Percentiles rank a stretch among this genome's conserved stretches.
phyloP scores from a whole-genome alignment of 2,113 vertebrate species.

The Vanacampus margaritifer region DNA sequence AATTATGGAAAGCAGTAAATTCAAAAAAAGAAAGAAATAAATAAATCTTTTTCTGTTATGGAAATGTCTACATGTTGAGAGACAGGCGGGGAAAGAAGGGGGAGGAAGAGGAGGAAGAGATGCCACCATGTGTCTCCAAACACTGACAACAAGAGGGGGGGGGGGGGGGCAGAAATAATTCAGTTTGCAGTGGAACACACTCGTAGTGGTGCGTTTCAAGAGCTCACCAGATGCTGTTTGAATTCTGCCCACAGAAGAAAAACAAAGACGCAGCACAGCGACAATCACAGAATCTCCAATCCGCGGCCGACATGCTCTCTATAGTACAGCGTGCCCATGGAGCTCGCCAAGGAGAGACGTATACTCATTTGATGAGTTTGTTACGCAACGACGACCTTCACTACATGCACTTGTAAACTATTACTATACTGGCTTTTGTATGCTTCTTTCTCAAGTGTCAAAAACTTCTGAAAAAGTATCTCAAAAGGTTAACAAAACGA shows the following conservation, averaged over 20 bases:
- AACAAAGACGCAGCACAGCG: conserved; percentile 46
- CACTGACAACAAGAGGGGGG: conserved; percentile 60
- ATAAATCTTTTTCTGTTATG: conserved; percentile 70
- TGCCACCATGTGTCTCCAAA: conserved; percentile 69
- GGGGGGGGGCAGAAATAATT: conserved; percentile 57
- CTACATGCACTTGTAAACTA: no score
- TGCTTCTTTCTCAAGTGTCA: background rate
- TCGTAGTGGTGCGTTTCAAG: conserved; percentile 61
- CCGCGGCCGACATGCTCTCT: conserved; percentile 35
- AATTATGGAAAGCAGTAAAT: conserved; percentile 78
- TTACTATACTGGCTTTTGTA: no score
- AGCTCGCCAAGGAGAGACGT: conserved; percentile 24
- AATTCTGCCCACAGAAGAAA: conserved; percentile 72
- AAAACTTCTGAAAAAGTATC: no score
- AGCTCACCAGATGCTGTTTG: conserved; percentile 77
- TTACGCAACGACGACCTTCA: conserved; percentile 19
- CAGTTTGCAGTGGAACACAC: conserved; percentile 66
- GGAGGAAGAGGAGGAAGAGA: conserved; percentile 41
- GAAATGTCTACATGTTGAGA: conserved; percentile 78
- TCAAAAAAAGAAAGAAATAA: conserved; percentile 52
- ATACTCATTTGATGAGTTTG: conserved; percentile 32
- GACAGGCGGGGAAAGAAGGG: conserved; percentile 27
- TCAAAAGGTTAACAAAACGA: no score
- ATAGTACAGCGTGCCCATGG: conserved; percentile 23
- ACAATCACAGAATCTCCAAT: conserved; percentile 47